Conservation (phyloP, 2,888 invertebrate species). For the Latrodectus elegans region DNA sequence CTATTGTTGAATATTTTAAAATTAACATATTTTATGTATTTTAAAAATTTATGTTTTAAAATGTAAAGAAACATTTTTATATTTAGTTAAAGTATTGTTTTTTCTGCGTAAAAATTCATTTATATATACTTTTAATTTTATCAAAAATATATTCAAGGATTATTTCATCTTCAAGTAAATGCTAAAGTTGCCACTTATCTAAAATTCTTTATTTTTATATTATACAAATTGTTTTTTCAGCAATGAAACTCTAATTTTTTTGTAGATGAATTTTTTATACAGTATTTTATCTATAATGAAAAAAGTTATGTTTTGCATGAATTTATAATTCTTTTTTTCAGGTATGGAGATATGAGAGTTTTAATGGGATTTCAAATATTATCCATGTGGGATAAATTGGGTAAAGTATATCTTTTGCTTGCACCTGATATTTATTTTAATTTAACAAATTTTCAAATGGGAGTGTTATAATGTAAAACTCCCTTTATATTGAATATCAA, state of each 20-base stretch:
- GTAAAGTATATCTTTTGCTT: conserved; percentile 73
- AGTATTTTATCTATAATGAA: neutral
- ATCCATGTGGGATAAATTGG: conserved; percentile 92
- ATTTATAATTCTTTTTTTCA: conserved; percentile 53
- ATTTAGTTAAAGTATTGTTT: too few species aligned
- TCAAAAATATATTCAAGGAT: too few species aligned
- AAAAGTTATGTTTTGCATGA: neutral
- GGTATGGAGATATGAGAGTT: conserved; percentile 91
- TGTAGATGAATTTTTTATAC: neutral
- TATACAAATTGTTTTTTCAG: neutral
- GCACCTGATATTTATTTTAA: neutral
- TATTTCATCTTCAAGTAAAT: too few species aligned
- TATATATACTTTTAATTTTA: too few species aligned
- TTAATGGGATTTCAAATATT: conserved; percentile 93
- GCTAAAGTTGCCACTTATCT: too few species aligned
- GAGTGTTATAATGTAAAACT: neutral
- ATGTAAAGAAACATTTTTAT: too few species aligned
- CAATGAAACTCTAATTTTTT: neutral
- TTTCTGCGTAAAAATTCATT: too few species aligned
- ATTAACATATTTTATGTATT: too few species aligned
- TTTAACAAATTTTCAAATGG: neutral
- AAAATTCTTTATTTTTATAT: too few species aligned
- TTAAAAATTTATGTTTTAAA: too few species aligned
- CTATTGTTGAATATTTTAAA: too few species aligned
- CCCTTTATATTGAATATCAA: neutral